Percentiles rank a stretch among this genome's conserved stretches.
Evolutionary conservation across 2,797 vertebrate genomes (phyloP).

Genomic region (Bradypus variegatus): DNA sequence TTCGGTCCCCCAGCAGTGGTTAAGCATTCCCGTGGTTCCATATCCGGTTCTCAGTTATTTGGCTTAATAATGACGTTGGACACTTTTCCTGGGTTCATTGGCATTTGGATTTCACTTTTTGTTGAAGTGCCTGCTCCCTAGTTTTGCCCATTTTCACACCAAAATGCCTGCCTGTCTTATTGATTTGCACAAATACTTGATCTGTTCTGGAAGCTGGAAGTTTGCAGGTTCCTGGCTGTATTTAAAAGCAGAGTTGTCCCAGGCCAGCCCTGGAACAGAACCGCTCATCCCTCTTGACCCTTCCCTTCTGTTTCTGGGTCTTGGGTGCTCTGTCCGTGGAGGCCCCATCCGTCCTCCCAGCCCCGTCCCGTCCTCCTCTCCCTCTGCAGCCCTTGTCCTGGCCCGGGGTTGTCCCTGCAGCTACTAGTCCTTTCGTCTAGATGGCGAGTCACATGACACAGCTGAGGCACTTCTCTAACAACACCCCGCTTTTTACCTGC

Average conservation of each 20-base stretch:
- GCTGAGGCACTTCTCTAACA: neutral
- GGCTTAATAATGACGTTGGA: no score
- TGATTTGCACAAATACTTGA: neutral
- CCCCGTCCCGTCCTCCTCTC: neutral
- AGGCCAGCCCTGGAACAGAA: neutral
- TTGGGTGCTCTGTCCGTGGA: accelerated
- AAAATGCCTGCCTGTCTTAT: neutral
- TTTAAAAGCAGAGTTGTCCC: neutral
- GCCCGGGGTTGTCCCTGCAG: neutral
- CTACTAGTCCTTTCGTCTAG: neutral
- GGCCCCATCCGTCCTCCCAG: neutral
- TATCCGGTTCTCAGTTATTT: accelerated
- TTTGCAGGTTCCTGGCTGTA: neutral
- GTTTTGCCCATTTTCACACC: neutral
- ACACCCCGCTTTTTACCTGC: neutral
- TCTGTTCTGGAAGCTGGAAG: neutral
- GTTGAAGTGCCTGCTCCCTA: neutral
- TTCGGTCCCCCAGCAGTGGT: no score
- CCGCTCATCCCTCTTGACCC: accelerated
- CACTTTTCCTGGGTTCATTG: neutral
- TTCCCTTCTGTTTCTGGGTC: neutral
- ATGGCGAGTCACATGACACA: accelerated
- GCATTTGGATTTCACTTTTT: neutral
- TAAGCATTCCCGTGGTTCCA: accelerated
- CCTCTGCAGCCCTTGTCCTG: neutral